A percentile compares a stretch with the other conserved stretches of the same genome.
Conservation (phyloP, 1,140 invertebrate species). For the Heterodera schachtii region DNA sequence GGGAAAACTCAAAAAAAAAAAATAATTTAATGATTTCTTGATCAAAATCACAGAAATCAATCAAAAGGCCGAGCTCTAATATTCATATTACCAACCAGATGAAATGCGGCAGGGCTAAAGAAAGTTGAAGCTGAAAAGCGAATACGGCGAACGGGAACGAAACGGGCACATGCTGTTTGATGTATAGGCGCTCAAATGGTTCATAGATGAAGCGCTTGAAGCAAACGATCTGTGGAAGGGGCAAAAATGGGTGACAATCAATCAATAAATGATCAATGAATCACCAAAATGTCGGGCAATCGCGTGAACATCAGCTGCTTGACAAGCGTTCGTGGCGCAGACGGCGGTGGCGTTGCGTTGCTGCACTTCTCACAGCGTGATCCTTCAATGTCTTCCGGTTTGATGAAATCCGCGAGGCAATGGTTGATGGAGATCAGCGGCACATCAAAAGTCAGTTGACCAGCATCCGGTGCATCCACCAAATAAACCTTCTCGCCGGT, state of each 20-base stretch:
- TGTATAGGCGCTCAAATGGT: slow-evolving; percentile 72
- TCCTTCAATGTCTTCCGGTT: background rate
- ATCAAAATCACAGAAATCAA: too few relatives aligned
- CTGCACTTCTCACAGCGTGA: slow-evolving; percentile 30
- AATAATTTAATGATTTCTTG: too few relatives aligned
- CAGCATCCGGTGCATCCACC: slow-evolving; percentile 3
- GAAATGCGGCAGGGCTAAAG: too few relatives aligned
- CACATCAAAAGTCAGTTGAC: background rate
- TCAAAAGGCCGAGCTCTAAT: too few relatives aligned
- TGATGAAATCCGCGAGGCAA: slow-evolving; percentile 27
- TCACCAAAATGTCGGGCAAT: slow-evolving; percentile 28
- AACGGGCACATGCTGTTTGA: slow-evolving; percentile 88
- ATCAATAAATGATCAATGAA: background rate
- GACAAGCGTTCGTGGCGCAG: background rate
- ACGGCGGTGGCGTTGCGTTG: too few relatives aligned
- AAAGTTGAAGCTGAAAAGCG: background rate
- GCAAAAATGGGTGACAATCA: background rate
- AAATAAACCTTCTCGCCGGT: too few relatives aligned
- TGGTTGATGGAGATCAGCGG: slow-evolving; percentile 3
- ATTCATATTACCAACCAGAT: too few relatives aligned
- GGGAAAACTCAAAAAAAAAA: too few relatives aligned
- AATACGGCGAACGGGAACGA: slow-evolving; percentile 82
- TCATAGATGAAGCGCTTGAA: slow-evolving; percentile 85
- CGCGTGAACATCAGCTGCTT: slow-evolving; percentile 19
- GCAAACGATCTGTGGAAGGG: slow-evolving; percentile 78